Evolutionary conservation across 37 sponge, comb jelly and placozoan species (phyloP).

Genomic region (Geodia barretti): DNA sequence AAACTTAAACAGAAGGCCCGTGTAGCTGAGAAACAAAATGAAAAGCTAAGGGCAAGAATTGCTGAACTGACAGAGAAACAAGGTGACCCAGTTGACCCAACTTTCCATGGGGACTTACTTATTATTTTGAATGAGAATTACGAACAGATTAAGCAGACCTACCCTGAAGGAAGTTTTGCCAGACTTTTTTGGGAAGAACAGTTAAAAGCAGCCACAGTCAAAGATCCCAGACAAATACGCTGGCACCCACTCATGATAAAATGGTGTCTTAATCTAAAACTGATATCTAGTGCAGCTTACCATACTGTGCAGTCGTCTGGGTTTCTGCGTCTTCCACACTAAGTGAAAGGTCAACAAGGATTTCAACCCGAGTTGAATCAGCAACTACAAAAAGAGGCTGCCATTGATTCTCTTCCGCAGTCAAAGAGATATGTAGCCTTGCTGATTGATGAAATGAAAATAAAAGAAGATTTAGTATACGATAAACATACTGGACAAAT

Average conservation of each 20-base stretch:
- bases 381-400: slow-evolving; percentile 25
- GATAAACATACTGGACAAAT: slow-evolving; percentile 23
- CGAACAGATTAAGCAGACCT: neutral
- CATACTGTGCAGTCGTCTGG: slow-evolving; percentile 11
- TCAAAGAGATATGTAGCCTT: slow-evolving; percentile 38
- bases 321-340: slow-evolving; percentile 46
- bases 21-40: slow-evolving; percentile 7
- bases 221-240: slow-evolving; percentile 24
- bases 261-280: slow-evolving; percentile 47
- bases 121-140: slow-evolving; percentile 19
- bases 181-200: slow-evolving; percentile 51
- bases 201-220: slow-evolving; percentile 14
- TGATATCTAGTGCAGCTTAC: slow-evolving; percentile 36
- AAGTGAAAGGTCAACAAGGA: slow-evolving; percentile 26
- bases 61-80: neutral
- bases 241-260: slow-evolving; percentile 62
- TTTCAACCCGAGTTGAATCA: slow-evolving; percentile 15
- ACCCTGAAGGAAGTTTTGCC: slow-evolving; percentile 23
- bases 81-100: slow-evolving; percentile 23
- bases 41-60: slow-evolving; percentile 5
- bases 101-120: slow-evolving; percentile 21
- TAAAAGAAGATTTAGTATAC: slow-evolving; percentile 41
- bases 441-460: slow-evolving; percentile 43
- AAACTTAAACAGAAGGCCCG: neutral
- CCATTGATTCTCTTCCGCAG: slow-evolving; percentile 14